Conservation (phyloP, 2,797 vertebrate species). For the Pseudochromis fuscus region DNA sequence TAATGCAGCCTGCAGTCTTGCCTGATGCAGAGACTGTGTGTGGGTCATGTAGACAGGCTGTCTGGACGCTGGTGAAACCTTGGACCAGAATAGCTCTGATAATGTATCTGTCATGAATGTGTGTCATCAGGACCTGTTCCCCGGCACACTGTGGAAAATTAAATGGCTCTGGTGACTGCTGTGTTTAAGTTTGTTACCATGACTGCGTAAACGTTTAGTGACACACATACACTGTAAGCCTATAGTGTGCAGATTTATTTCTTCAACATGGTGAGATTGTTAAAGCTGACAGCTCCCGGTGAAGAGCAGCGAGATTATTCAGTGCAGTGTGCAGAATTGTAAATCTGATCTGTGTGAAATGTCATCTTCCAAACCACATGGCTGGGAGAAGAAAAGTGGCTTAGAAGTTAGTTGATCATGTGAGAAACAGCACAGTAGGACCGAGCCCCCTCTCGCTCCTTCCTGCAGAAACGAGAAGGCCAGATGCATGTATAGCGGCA, state of each 20-base stretch:
- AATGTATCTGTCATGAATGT: conserved; percentile 77
- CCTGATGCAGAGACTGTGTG: conserved; percentile 26
- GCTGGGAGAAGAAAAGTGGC: conserved; percentile 15
- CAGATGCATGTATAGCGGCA: conserved; percentile 67
- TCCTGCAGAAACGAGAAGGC: conserved; percentile 64
- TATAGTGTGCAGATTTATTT: conserved; percentile 19
- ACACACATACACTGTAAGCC: conserved; percentile 35
- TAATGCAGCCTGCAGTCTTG: conserved; percentile 29
- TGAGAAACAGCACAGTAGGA: conserved; percentile 64
- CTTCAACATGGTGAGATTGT: conserved; percentile 47
- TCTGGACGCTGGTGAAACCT: conserved; percentile 67
- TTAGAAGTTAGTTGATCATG: conserved; percentile 51
- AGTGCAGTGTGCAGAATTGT: conserved; percentile 2
- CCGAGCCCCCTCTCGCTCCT: conserved; percentile 34
- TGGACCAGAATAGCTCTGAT: conserved; percentile 80
- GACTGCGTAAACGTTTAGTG: conserved; percentile 50
- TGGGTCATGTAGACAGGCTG: conserved; percentile 65
- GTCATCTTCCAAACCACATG: conserved; percentile 27
- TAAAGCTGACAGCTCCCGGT: neutral
- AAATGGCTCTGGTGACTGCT: conserved; percentile 60
- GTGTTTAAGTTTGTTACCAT: conserved; percentile 77
- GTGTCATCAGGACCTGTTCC: conserved; percentile 75
- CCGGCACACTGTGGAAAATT: conserved; percentile 64
- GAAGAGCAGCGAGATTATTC: neutral
- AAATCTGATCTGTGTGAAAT: conserved; percentile 45